Evolutionary conservation across 2,797 vertebrate genomes (phyloP).

Genomic region (Basileuterus tristriatus): DNA sequence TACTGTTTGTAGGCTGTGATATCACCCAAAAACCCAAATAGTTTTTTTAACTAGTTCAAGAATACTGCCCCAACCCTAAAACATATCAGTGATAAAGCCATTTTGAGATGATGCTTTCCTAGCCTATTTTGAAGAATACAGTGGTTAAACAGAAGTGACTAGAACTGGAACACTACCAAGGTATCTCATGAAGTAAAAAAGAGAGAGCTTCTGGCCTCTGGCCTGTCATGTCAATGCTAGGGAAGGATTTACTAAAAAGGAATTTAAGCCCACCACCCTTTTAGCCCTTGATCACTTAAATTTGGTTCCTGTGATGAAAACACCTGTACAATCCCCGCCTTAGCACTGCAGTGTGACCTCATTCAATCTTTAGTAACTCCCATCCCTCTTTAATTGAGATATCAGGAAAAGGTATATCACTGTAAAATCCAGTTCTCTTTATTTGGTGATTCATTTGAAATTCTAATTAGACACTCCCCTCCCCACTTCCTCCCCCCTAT

Average conservation of each 20-base stretch:
- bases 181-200: background rate
- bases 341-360: background rate
- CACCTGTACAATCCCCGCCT: background rate
- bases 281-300: background rate
- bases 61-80: background rate
- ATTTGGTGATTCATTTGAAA: background rate
- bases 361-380: background rate
- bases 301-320: background rate
- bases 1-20: background rate
- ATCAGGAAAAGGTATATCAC: background rate
- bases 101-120: background rate
- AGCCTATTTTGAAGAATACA: slow-evolving; percentile 2
- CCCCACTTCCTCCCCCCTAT: too few species aligned
- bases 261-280: background rate
- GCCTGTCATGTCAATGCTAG: background rate
- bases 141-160: background rate
- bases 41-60: background rate
- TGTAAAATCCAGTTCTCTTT: background rate
- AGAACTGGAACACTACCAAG: background rate
- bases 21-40: background rate
- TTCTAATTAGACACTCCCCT: background rate
- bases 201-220: background rate
- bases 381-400: background rate
- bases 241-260: background rate
- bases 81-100: background rate